Conservation (phyloP, 23 tunicate species). For the Phallusia fumigata region DNA sequence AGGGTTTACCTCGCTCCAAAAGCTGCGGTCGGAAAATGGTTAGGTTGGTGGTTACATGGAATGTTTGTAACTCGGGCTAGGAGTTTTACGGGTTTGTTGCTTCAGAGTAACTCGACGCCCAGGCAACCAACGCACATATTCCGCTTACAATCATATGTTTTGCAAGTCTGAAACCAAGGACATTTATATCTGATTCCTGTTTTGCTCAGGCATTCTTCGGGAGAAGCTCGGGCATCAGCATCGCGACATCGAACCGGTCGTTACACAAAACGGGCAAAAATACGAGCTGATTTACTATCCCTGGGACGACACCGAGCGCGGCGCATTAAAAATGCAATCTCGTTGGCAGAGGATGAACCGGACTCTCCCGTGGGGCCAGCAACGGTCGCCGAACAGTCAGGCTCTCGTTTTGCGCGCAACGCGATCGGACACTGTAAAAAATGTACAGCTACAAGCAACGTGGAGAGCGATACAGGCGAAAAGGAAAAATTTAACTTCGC, state of each 20-base stretch:
- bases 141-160: too few relatives aligned
- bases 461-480: not conserved
- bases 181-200: too few relatives aligned
- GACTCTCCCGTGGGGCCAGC: conserved; percentile 32
- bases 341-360: conserved; percentile 47
- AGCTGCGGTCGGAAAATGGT: too few relatives aligned
- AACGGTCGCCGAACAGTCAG: not conserved
- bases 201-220: conserved; percentile 49
- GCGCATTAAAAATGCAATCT: conserved; percentile 29
- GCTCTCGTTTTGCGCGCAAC: not conserved
- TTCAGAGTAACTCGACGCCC: not conserved
- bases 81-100: not conserved
- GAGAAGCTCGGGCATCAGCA: conserved; percentile 44
- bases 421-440: not conserved
- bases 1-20: too few relatives aligned
- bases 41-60: too few relatives aligned
- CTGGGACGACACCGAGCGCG: conserved; percentile 46
- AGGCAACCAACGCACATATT: too few relatives aligned
- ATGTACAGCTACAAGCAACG: not conserved
- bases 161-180: too few relatives aligned
- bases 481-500: not conserved
- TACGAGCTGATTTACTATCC: conserved; percentile 61
- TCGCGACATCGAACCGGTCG: conserved; percentile 40
- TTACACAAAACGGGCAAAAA: conserved; percentile 23
- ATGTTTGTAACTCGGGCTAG: too few relatives aligned